These are phyloP conservation scores for Athripsodes cinereus DNA, from an alignment of 2,888 invertebrate species.

Conservation along the genomic window DNA sequence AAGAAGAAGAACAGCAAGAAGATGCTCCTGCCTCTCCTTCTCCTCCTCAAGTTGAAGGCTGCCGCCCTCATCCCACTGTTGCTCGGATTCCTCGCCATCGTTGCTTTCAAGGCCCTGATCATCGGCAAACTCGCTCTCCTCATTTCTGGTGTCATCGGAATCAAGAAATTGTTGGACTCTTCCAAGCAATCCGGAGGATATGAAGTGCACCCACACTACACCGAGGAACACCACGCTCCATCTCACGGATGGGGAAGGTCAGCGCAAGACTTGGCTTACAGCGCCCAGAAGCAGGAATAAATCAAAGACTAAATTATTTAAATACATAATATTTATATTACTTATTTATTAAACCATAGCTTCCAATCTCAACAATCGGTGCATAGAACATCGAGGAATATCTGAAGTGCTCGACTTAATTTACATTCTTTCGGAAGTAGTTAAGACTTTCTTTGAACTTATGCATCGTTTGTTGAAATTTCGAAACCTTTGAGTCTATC, in stretches of 20 bases:
- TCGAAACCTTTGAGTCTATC: background rate
- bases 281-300: conserved; percentile 51
- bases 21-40: conserved; percentile 66
- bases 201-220: conserved; percentile 67
- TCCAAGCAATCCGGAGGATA: conserved; percentile 50
- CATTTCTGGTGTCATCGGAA: conserved; percentile 62
- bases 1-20: conserved; percentile 74
- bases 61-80: conserved; percentile 72
- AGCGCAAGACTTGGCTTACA: conserved; percentile 67
- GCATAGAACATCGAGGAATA: background rate
- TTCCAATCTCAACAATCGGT: background rate
- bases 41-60: conserved; percentile 73
- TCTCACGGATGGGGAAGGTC: conserved; percentile 52
- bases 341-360: background rate
- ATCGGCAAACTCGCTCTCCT: conserved; percentile 78
- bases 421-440: background rate
- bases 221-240: conserved; percentile 52
- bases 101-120: conserved; percentile 78
- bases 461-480: conserved; percentile 2
- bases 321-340: background rate
- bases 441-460: background rate
- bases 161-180: conserved; percentile 63
- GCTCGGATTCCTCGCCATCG: conserved; percentile 68
- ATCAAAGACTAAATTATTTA: conserved; percentile 12
- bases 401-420: background rate